A percentile compares a stretch with the other conserved stretches of the same genome.
These are phyloP conservation scores for Otus sunia DNA, from an alignment of 2,113 vertebrate genomes.

Conservation along the genomic window DNA sequence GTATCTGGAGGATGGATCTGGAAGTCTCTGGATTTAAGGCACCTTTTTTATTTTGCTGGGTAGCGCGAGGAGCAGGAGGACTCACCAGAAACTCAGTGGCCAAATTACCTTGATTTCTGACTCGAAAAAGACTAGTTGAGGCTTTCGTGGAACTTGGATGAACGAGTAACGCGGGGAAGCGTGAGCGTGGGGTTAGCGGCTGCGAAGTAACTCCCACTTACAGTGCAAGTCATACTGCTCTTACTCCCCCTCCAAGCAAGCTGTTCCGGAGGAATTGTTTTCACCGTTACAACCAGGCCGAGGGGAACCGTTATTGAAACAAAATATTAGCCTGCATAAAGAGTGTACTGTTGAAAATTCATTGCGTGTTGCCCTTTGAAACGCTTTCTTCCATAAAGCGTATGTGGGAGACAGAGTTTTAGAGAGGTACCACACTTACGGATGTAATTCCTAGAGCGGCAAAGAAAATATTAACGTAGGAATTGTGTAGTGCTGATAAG, in stretches of 20 bases:
- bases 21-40: background rate
- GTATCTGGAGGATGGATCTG: background rate
- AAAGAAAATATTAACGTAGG: background rate
- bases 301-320: fast-evolving
- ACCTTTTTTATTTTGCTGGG: background rate
- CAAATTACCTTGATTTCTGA: background rate
- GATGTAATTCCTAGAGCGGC: background rate
- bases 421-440: fast-evolving
- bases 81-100: background rate
- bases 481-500: background rate
- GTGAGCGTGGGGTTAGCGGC: background rate
- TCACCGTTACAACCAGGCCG: background rate
- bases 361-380: background rate
- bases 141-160: background rate
- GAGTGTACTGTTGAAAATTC: background rate
- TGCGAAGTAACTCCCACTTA: fast-evolving
- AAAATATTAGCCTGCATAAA: fast-evolving
- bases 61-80: background rate
- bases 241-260: fast-evolving
- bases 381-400: fast-evolving
- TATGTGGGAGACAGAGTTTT: background rate
- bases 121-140: background rate
- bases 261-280: background rate
- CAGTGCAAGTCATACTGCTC: fast-evolving
- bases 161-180: background rate